Evolutionary conservation across 2,797 vertebrate genomes (phyloP).

Genomic region (Argya squamiceps): DNA sequence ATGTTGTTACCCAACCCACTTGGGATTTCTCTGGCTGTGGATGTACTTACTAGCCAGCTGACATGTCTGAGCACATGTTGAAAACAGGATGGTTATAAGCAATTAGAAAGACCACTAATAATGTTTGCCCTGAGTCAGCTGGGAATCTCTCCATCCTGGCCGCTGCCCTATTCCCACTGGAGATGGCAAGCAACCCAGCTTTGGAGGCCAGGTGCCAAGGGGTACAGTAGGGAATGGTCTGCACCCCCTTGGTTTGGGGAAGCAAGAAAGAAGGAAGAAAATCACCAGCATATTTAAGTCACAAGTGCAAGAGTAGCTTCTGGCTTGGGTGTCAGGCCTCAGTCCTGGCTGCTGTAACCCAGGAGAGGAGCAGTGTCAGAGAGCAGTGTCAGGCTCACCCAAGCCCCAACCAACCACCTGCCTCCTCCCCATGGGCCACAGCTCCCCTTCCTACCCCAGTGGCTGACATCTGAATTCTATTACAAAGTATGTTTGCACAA

Average conservation of each 20-base stretch:
- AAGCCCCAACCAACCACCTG: not conserved
- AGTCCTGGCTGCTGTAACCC: not conserved
- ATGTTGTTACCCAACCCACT: not conserved
- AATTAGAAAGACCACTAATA: not conserved
- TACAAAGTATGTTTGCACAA: not conserved
- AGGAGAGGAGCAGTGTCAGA: accelerated
- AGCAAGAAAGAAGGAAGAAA: not conserved
- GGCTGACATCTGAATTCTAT: not conserved
- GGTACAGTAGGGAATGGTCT: not conserved
- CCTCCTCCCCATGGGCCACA: accelerated
- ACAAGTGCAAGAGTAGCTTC: not conserved
- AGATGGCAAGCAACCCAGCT: not conserved
- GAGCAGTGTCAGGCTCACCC: not conserved
- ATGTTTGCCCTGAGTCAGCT: not conserved
- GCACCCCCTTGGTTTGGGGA: not conserved
- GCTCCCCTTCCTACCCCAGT: not conserved
- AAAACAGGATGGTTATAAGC: not conserved
- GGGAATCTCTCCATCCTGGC: not conserved
- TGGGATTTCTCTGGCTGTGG: not conserved
- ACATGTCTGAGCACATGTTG: not conserved
- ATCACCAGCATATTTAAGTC: not conserved
- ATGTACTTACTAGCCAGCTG: not conserved
- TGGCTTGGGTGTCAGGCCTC: not conserved
- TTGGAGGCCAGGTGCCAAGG: not conserved
- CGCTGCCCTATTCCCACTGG: not conserved